Base-by-base conservation (phyloP, 2,113 vertebrate genomes). In the Xiphorhynchus elegans region DNA sequence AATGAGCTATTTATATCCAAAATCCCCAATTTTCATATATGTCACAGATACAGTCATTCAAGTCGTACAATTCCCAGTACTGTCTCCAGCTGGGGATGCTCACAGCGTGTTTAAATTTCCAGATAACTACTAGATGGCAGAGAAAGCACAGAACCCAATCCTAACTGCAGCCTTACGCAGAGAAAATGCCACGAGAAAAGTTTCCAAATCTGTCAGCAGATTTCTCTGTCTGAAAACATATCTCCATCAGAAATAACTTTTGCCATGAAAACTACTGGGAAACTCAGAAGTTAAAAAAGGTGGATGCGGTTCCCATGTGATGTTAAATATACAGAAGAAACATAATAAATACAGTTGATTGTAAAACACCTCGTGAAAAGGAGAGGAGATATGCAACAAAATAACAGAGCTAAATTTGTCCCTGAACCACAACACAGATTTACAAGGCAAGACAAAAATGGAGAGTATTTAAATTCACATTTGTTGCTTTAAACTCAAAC, bases 31-130 rank as follows among this genome's bases (percentile, higher is more conserved):
- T 33, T 11, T 49, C 14, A 2, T 59, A 40, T 2, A 0, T 10
- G 2, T 10, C 47, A 25, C 23, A 60, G 26, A 64, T 53, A 56
- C 0, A 5, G 55, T 25, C 7, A 3, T 3, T 33, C 23, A 53
- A 49, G 67, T 7, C 10, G 13, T 40, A 44, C n/a, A 29, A 10
- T 62, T 76, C 29, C 53, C 40, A 66, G 44, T 1, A 29, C 31
- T 49, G 53, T 53, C 79, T 80, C 85, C 80, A 79, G 59, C 63
- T 58, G 35, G 33, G 59, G 86, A 90, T 86, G 72, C 53, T 26
- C 46, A 25, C 26, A 16, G n/a, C 0, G 9, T 13, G 42, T 23
- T 64, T 35, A 13, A 66, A 40, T 62, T 52, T 35, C 59, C 14
- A 52, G 18, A 31, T 62, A 50, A 83, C 53, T 55, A 29, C 20